Conservation (phyloP, 2,797 vertebrate species). For the Sardinella longiceps region DNA sequence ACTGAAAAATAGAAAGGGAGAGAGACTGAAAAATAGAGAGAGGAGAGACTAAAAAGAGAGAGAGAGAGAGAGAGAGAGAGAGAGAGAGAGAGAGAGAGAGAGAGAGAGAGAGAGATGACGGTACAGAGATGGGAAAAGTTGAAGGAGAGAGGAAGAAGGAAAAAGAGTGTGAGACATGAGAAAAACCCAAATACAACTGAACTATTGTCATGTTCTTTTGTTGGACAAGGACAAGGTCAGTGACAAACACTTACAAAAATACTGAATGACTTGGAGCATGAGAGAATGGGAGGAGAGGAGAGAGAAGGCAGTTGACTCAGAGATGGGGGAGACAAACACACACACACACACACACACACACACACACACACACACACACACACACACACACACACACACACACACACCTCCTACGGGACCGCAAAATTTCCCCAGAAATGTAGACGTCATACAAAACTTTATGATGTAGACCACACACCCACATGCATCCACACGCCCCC, state of each 20-base stretch:
- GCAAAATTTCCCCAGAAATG: background rate
- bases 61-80: no score
- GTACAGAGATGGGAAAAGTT: no score
- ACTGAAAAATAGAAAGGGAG: background rate
- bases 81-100: background rate
- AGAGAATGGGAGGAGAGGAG: background rate
- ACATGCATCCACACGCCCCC: background rate
- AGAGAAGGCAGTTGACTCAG: background rate
- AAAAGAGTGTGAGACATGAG: background rate
- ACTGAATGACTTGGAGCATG: background rate
- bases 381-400: background rate
- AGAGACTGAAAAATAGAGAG: background rate
- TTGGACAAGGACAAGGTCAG: background rate
- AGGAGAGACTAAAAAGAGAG: no score
- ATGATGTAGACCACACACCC: background rate
- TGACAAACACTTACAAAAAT: background rate
- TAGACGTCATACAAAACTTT: background rate
- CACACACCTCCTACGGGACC: background rate
- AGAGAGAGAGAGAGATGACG: no score
- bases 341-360: constrained; percentile 3
- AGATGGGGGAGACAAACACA: background rate
- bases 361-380: constrained; percentile 11
- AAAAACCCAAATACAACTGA: background rate
- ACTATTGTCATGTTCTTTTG: background rate
- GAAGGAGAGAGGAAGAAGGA: background rate